Percentiles rank a stretch among this genome's conserved stretches.
phyloP scores from a whole-genome alignment of 2,888 invertebrate genomes.

The Scaptomyza reducta region DNA sequence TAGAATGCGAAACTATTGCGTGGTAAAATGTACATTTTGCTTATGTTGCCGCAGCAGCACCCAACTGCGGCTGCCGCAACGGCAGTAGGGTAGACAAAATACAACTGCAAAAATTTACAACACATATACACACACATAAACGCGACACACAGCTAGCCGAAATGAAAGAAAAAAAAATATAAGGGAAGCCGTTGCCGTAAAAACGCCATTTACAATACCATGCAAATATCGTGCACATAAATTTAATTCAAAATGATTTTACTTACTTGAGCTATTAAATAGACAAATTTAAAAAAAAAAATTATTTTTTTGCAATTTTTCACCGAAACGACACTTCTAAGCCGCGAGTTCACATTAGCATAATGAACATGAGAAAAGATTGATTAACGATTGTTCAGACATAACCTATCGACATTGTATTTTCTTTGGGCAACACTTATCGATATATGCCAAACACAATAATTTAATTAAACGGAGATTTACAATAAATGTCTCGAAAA shows the following conservation, averaged over 20 bases:
- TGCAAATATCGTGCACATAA: not conserved
- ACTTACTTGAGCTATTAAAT: conserved; percentile 42
- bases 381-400: conserved; percentile 15
- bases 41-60: conserved; percentile 12
- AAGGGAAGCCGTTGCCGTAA: conserved; percentile 16
- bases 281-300: conserved; percentile 18
- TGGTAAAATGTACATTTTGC: conserved; percentile 13
- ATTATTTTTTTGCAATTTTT: conserved; percentile 28
- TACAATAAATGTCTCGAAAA: not conserved
- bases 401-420: not conserved
- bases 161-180: conserved; percentile 10
- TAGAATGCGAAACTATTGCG: conserved; percentile 27
- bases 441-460: conserved; percentile 9
- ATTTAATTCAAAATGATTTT: conserved; percentile 9
- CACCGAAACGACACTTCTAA: conserved; percentile 23
- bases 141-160: conserved; percentile 13
- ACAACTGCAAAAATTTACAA: conserved; percentile 31
- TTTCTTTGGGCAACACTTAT: conserved; percentile 3
- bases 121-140: conserved; percentile 10
- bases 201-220: not conserved
- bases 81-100: conserved; percentile 29
- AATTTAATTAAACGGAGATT: not conserved
- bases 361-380: conserved; percentile 29
- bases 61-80: conserved; percentile 5
- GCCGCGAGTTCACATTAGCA: conserved; percentile 50